phyloP scores from a whole-genome alignment of 2,888 invertebrate genomes.

The Celastrina argiolus region DNA sequence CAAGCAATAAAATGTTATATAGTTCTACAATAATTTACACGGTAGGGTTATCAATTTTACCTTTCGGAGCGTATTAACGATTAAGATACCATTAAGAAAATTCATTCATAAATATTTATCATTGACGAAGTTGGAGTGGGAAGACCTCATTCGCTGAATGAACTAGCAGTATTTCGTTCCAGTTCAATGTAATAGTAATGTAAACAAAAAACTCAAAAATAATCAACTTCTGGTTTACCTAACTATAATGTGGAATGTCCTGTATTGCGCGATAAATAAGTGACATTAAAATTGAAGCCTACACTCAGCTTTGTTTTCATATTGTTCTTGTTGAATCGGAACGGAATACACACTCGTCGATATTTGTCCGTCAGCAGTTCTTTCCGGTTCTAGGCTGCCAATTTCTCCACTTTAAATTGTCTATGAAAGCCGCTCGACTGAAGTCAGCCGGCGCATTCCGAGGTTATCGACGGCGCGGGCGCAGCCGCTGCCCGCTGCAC shows the following conservation, averaged over 20 bases:
- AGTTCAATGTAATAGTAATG: neutral
- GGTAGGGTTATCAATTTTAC: neutral
- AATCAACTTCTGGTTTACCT: too few relatives aligned
- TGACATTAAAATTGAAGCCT: too few relatives aligned
- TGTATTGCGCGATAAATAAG: too few relatives aligned
- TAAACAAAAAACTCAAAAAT: too few relatives aligned
- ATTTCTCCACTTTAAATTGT: constrained; percentile 76
- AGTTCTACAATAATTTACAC: neutral
- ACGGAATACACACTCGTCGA: constrained; percentile 40
- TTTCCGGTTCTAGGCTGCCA: constrained; percentile 60
- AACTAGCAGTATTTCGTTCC: neutral
- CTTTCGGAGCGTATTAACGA: neutral
- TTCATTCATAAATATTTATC: constrained; percentile 38
- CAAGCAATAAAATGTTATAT: constrained; percentile 5
- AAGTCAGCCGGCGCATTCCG: constrained; percentile 75
- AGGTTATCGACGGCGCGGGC: constrained; percentile 67
- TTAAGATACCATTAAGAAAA: constrained; percentile 16
- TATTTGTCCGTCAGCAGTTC: constrained; percentile 55
- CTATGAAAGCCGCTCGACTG: constrained; percentile 72
- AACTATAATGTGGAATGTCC: too few relatives aligned
- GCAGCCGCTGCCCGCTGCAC: constrained; percentile 48
- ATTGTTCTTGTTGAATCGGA: constrained; percentile 31
- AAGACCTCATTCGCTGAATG: constrained; percentile 32
- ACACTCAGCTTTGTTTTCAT: too few relatives aligned
- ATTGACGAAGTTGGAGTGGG: constrained; percentile 34